A percentile compares a stretch with the other conserved stretches of the same genome.
phyloP scores from a whole-genome alignment of 2,888 invertebrate species.

The Apamea anceps region DNA sequence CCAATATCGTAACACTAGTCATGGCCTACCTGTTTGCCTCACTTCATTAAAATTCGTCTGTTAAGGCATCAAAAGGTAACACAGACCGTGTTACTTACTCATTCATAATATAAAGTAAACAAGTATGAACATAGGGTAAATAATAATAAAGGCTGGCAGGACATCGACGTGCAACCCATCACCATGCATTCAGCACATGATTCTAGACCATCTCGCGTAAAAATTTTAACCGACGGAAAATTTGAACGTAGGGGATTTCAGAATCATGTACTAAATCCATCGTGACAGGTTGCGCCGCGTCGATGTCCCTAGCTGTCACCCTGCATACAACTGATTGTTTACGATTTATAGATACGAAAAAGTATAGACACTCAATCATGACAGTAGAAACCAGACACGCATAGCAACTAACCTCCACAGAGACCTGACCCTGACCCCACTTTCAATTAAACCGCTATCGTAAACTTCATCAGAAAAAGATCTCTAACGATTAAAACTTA shows the following conservation, averaged over 20 bases:
- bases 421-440: neutral
- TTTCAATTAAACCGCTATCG: conserved; percentile 18
- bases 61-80: neutral
- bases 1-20: neutral
- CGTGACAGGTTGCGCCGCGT: too few relatives aligned
- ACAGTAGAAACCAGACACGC: neutral
- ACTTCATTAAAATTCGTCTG: neutral
- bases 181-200: neutral
- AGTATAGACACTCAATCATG: neutral
- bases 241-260: too few relatives aligned
- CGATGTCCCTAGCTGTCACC: too few relatives aligned
- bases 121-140: neutral
- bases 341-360: neutral
- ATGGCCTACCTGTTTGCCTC: neutral
- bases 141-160: too few relatives aligned
- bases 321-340: too few relatives aligned
- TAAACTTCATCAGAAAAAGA: conserved; percentile 25
- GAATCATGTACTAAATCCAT: too few relatives aligned
- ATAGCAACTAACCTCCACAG: conserved; percentile 11
- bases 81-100: neutral
- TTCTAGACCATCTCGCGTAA: neutral
- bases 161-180: too few relatives aligned
- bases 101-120: too few relatives aligned
- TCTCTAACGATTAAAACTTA: conserved; percentile 24
- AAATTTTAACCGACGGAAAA: too few relatives aligned